Percentiles rank a stretch among this genome's conserved stretches.
Conservation (phyloP, 2,797 vertebrate genomes). For the Brotula barbata region DNA sequence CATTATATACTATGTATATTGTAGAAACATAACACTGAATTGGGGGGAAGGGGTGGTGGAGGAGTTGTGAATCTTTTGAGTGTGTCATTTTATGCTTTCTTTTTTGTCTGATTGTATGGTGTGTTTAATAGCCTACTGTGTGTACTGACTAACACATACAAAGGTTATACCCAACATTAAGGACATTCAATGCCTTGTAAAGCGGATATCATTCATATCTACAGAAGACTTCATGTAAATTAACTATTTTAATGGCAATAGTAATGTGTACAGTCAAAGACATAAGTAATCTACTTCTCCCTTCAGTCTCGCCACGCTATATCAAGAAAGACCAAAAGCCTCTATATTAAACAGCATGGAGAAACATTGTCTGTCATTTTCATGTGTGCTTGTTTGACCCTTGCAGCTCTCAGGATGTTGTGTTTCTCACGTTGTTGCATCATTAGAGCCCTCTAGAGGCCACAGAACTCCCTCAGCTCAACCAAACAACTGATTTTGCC, state of each 20-base stretch:
- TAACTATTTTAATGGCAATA: slow-evolving; percentile 71
- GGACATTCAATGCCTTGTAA: slow-evolving; percentile 42
- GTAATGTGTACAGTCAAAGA: slow-evolving; percentile 64
- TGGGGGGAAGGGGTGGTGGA: background rate
- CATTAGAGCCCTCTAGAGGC: no score
- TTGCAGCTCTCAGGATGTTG: background rate
- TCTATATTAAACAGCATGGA: slow-evolving; percentile 80
- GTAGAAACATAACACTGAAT: slow-evolving; percentile 31
- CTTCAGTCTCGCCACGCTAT: slow-evolving; percentile 61
- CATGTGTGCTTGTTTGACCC: slow-evolving; percentile 31
- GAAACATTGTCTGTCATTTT: slow-evolving; percentile 45
- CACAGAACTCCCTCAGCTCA: background rate
- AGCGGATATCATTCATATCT: slow-evolving; percentile 51
- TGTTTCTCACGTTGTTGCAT: no score
- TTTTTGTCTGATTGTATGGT: slow-evolving; percentile 39
- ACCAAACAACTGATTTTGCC: no score
- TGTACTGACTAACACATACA: slow-evolving; percentile 44
- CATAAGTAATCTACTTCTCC: slow-evolving; percentile 50
- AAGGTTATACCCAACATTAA: slow-evolving; percentile 35
- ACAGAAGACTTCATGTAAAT: slow-evolving; percentile 56
- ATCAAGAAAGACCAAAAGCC: slow-evolving; percentile 62
- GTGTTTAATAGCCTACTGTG: slow-evolving; percentile 30
- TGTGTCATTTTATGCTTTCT: slow-evolving; percentile 50
- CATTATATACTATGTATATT: slow-evolving; percentile 47
- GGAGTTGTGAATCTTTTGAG: slow-evolving; percentile 45